These are phyloP conservation scores for Steinernema carpocapsae DNA, from an alignment of 2,888 invertebrate genomes.

Conservation along the genomic window DNA sequence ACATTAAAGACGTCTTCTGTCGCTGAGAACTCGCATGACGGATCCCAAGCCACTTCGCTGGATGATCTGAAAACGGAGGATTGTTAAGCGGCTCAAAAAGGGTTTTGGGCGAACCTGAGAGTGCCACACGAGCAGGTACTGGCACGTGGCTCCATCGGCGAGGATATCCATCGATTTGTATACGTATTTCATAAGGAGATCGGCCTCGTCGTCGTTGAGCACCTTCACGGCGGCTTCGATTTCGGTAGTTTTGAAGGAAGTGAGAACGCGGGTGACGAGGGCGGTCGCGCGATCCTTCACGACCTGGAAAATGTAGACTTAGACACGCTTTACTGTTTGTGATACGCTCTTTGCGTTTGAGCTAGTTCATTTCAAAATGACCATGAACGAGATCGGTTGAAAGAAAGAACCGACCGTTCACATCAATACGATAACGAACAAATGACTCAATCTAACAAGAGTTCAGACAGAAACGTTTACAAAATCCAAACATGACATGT, in stretches of 20 bases:
- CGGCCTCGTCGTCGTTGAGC: slow-evolving; percentile 59
- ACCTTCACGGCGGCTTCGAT: slow-evolving; percentile 55
- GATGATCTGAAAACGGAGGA: slow-evolving; percentile 48
- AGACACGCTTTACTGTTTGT: background rate
- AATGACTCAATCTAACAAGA: background rate
- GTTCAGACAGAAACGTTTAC: too few species aligned
- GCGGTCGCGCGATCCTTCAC: slow-evolving; percentile 55
- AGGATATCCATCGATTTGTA: slow-evolving; percentile 64
- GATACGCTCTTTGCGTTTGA: background rate
- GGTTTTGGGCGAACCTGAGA: slow-evolving; percentile 42
- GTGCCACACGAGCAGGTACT: slow-evolving; percentile 62
- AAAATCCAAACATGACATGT: too few species aligned
- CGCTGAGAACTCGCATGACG: slow-evolving; percentile 60
- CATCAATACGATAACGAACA: too few species aligned
- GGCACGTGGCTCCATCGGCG: slow-evolving; percentile 57
- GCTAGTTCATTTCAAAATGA: too few species aligned
- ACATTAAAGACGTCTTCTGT: slow-evolving; percentile 38
- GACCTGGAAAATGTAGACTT: slow-evolving; percentile 40
- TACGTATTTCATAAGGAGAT: slow-evolving; percentile 64
- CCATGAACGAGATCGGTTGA: too few species aligned
- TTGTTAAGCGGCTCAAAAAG: too few species aligned
- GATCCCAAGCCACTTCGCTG: slow-evolving; percentile 59
- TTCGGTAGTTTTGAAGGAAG: slow-evolving; percentile 58
- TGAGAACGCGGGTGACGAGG: slow-evolving; percentile 57
- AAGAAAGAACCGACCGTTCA: too few species aligned